phyloP scores from a whole-genome alignment of 2,888 invertebrate species.

The Drosophila gaucha region DNA sequence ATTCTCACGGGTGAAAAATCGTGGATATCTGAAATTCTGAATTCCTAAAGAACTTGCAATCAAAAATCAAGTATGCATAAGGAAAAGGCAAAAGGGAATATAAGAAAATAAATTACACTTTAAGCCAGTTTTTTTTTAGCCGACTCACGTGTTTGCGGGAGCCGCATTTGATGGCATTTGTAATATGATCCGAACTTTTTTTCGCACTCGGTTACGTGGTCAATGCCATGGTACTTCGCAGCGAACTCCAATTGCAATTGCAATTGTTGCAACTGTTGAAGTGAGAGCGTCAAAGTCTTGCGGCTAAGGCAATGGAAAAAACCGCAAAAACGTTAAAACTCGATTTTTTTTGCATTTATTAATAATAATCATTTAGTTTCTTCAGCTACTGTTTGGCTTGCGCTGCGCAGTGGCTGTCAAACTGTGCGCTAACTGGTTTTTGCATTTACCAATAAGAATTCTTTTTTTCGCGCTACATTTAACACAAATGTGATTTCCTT shows the following conservation, averaged over 20 bases:
- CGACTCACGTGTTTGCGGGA: slow-evolving; percentile 70
- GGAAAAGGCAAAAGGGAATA: not conserved
- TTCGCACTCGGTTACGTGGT: slow-evolving; percentile 82
- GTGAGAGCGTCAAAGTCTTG: slow-evolving; percentile 66
- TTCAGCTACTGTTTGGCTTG: slow-evolving; percentile 61
- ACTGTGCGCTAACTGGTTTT: slow-evolving; percentile 54
- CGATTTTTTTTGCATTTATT: slow-evolving; percentile 31
- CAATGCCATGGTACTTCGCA: slow-evolving; percentile 67
- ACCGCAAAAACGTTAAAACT: slow-evolving; percentile 56
- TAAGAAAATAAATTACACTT: slow-evolving; percentile 1
- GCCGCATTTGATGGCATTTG: slow-evolving; percentile 65
- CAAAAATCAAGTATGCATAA: slow-evolving; percentile 1
- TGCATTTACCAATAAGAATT: slow-evolving; percentile 32
- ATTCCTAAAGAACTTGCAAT: not conserved
- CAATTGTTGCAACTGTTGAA: slow-evolving; percentile 20
- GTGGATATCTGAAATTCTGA: slow-evolving; percentile 2
- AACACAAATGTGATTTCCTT: slow-evolving; percentile 66
- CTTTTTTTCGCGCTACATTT: slow-evolving; percentile 49
- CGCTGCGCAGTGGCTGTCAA: slow-evolving; percentile 31
- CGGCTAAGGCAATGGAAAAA: slow-evolving; percentile 23
- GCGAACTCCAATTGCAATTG: slow-evolving; percentile 23
- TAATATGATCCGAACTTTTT: slow-evolving; percentile 53
- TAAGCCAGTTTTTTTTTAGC: slow-evolving; percentile 15
- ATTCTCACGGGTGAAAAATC: not conserved
- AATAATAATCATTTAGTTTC: not conserved